Evolutionary conservation across 2,888 invertebrate genomes (phyloP), one percentile per base, ranked within the genome.

Genomic region (Sylvicola fuscatus): DNA sequence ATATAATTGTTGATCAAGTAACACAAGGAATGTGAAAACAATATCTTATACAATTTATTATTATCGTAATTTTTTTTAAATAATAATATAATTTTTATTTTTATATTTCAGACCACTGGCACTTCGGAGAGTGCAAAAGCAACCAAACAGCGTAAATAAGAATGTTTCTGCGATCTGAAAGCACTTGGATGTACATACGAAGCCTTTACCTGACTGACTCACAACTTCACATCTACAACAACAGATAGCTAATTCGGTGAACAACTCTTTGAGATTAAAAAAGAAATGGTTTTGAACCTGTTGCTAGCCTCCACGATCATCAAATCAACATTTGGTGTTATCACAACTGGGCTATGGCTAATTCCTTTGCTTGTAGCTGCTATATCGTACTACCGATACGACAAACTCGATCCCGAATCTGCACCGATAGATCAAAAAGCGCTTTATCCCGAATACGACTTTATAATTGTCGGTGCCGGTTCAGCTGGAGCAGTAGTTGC

Each of bases 401-500:
- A 78, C 51, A 68, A 70, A 21, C 64, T 76, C 15, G 86, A 86
- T 49, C 86, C 86, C 0, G 86, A 86, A 55, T 72, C 79, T 3
- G 70, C 68, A 34, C 72, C 81, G 0, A 61, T 73, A 40, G 74
- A 84, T 47, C 72, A 68, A 41, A 68, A 72, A 39, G 71, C 70
- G 16, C 59, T 77, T 11, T 58, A 62, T 38, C 62, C 62, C n/a
- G 81, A 82, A 49, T 86, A 87, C 51, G 87, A 87, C 51, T 86
- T 86, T 49, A 64, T 87, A 16, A 67, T 86, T 2, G 65, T 87
- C 3, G 87, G 87, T 3, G 84, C 79, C 2, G 90, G 90, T 1
- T 84, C 86, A 0, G 89, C 89, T 0, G 89, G 89, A 0, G 84
- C 87, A 0, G 89, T 89, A 2, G 70, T 90, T 2, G 86, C 89